Evolutionary conservation across 2,113 vertebrate species (phyloP), one percentile per base, ranked within the genome.

Genomic region (Boleophthalmus pectinirostris): DNA sequence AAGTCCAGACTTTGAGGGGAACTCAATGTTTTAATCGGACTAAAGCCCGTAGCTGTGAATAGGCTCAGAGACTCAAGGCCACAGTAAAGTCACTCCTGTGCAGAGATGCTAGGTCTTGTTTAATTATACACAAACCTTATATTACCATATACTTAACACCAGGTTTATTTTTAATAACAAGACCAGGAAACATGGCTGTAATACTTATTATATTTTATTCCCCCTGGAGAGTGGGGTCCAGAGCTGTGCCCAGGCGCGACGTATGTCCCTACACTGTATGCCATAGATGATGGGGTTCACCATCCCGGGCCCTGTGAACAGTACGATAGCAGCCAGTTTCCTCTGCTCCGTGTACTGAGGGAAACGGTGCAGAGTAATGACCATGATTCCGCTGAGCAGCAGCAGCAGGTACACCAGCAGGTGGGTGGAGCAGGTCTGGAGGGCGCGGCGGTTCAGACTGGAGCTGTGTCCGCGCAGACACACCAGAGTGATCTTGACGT

Each of bases 281-380:
- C 56, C 56, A 13, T 58, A 58, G 12, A 58, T 25, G 56, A 58
- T 25, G 13, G 56, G 56, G 23, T 58, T 24, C 23, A 25, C 21
- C 0, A 3, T 15, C 21, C 56, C 56, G 1, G 56, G 56, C 23
- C 24, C 56, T 12, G 23, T 24, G 56, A 58, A 25, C 3, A 58
- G 23, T 3, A 58, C 12, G 1, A 58, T 58, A 21, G 12, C 12
- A 2, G 23, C 11, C 23, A 58, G 5, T 3, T 58, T 58, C 56
- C 23, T 58, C 12, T 58, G 23, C 21, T 25, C 2, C 1, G 56
- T 2, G 18, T n/a, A 78, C 10, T 80, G 69, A 0, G 88, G 83
- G n/a, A 88, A 87, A 0, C 90, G 89, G 53, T 92, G 92, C 3
- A 90, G 68, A 14, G 73, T 20, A 16, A 90, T 79, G 2, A 51